Evolutionary conservation across 2,797 vertebrate species (phyloP).

Genomic region (Eleutherodactylus coqui): DNA sequence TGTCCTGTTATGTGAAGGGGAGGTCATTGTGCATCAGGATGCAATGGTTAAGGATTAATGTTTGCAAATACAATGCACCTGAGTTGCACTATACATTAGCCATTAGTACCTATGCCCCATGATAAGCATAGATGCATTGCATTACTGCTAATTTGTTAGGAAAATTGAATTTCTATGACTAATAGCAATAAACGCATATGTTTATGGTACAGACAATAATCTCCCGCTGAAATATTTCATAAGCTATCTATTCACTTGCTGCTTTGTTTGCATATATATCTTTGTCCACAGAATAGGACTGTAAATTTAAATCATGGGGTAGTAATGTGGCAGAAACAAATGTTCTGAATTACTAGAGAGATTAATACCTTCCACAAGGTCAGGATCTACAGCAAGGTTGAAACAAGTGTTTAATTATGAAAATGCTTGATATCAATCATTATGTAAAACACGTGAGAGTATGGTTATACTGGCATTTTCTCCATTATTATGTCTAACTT

Average conservation of each 20-base stretch:
- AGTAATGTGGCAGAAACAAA: slow-evolving; percentile 59
- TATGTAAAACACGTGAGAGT: not conserved
- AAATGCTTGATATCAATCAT: slow-evolving; percentile 58
- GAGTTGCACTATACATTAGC: not conserved
- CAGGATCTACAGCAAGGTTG: slow-evolving; percentile 56
- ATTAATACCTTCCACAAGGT: slow-evolving; percentile 57
- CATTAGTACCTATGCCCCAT: not conserved
- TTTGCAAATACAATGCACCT: not conserved
- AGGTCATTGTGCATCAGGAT: too few relatives aligned
- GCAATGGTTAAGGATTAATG: not conserved
- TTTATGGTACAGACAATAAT: slow-evolving; percentile 28
- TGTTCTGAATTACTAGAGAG: slow-evolving; percentile 57
- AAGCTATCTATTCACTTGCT: slow-evolving; percentile 2
- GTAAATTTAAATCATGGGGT: slow-evolving; percentile 50
- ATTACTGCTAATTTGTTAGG: not conserved
- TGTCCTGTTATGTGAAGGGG: too few relatives aligned
- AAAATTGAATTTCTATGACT: not conserved
- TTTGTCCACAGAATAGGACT: slow-evolving; percentile 7
- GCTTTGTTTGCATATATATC: slow-evolving; percentile 38
- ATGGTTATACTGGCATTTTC: slow-evolving; percentile 9
- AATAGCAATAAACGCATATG: not conserved
- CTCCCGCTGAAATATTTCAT: slow-evolving; percentile 13
- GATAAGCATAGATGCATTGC: not conserved
- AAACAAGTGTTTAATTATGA: slow-evolving; percentile 61
- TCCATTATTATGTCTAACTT: slow-evolving; percentile 13